A percentile compares a stretch with the other conserved stretches of the same genome.
Evolutionary conservation across 1,140 invertebrate genomes (phyloP).

Genomic region (Achatina immaculata): DNA sequence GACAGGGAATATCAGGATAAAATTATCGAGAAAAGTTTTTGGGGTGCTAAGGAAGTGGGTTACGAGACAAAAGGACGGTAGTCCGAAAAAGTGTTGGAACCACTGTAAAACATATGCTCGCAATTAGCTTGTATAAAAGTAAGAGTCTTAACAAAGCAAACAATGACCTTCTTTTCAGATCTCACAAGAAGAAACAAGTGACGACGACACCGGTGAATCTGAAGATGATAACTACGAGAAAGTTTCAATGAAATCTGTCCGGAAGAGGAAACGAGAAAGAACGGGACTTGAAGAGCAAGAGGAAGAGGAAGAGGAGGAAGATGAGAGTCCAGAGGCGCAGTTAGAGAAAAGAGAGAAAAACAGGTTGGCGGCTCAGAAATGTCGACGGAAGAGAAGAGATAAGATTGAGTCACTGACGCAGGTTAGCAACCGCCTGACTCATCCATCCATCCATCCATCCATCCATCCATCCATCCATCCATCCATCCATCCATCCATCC

Average conservation of each 20-base stretch:
- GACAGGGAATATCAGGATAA: no score
- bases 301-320: conserved; percentile 81
- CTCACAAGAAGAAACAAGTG: background rate
- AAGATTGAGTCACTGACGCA: conserved; percentile 85
- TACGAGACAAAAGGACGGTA: no score
- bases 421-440: conserved; percentile 71
- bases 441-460: no score
- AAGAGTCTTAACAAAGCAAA: no score
- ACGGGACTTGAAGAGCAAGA: conserved; percentile 6
- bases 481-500: no score
- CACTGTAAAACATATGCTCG: no score
- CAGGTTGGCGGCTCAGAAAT: conserved; percentile 95
- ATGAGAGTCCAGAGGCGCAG: conserved; percentile 84
- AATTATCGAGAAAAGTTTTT: no score
- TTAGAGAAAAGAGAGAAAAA: conserved; percentile 91
- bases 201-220: background rate
- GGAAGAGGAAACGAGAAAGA: background rate
- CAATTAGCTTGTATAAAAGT: no score
- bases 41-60: no score
- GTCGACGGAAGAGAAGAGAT: conserved; percentile 92
- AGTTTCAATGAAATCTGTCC: background rate
- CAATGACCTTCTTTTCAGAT: no score
- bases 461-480: no score
- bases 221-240: background rate
- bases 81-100: no score